These are phyloP conservation scores for Hedychridium roseum DNA, from an alignment of 2,888 invertebrate genomes.

Conservation along the genomic window DNA sequence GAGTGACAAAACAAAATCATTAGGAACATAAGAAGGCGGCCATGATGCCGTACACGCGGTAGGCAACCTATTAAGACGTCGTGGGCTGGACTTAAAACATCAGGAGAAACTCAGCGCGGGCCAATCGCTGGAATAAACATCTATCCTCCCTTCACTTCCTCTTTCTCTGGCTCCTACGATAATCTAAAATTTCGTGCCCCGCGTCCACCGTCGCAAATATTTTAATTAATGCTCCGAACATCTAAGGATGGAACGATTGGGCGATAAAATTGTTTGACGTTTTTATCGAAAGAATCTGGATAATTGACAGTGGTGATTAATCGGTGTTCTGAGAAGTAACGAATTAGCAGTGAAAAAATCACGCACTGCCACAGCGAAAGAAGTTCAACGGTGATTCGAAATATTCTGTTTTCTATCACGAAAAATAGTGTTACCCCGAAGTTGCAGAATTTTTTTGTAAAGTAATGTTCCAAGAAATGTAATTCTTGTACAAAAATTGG, in stretches of 20 bases:
- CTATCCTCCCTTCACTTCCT: slow-evolving; percentile 23
- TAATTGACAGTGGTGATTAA: too few species aligned
- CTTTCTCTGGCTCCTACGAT: slow-evolving; percentile 6
- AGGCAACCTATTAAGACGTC: slow-evolving; percentile 61
- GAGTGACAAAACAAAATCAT: slow-evolving; percentile 11
- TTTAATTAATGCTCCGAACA: slow-evolving; percentile 46
- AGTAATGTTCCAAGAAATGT: too few species aligned
- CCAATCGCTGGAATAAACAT: slow-evolving; percentile 54
- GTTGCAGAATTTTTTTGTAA: too few species aligned
- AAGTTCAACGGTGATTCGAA: too few species aligned
- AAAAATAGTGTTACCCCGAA: too few species aligned
- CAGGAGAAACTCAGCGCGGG: slow-evolving; percentile 23
- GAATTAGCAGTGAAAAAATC: too few species aligned
- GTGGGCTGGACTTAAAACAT: slow-evolving; percentile 51
- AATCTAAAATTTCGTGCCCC: slow-evolving; percentile 26
- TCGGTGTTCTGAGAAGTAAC: too few species aligned
- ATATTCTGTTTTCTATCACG: too few species aligned
- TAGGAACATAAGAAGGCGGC: slow-evolving; percentile 28
- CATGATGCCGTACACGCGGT: slow-evolving; percentile 30
- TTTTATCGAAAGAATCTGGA: slow-evolving; percentile 27
- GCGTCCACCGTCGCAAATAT: slow-evolving; percentile 18
- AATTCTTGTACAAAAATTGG: too few species aligned
- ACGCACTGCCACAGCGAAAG: too few species aligned
- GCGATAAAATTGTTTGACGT: slow-evolving; percentile 40
- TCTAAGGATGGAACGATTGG: too few species aligned